Conservation (phyloP, 1,140 invertebrate genomes). For the Papilio polyxenes region DNA sequence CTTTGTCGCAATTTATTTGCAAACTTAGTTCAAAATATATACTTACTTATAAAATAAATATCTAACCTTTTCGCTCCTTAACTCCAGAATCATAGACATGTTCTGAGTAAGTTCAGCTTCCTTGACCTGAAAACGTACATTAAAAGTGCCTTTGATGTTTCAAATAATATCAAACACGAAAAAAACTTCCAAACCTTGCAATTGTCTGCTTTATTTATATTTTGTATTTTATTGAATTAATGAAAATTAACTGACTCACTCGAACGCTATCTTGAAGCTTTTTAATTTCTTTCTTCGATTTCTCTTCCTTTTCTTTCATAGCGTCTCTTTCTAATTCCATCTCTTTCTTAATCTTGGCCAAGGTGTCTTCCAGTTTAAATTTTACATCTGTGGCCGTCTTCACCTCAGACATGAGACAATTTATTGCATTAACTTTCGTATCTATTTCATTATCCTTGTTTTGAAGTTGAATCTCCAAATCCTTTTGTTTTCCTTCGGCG, state of each 20-base stretch:
- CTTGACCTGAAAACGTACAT: no score
- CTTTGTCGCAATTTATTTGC: no score
- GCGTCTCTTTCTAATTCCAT: conserved; percentile 48
- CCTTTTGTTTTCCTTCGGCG: conserved; percentile 39
- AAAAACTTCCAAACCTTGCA: no score
- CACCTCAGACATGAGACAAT: conserved; percentile 59
- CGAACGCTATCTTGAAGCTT: conserved; percentile 49
- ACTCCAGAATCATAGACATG: conserved; percentile 61
- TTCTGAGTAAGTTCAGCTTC: conserved; percentile 57
- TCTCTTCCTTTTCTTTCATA: conserved; percentile 48
- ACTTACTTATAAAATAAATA: no score
- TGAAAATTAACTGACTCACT: conserved; percentile 45
- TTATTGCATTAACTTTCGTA: conserved; percentile 51
- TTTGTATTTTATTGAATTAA: no score
- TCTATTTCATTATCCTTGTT: conserved; percentile 54
- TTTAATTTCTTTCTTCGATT: conserved; percentile 46
- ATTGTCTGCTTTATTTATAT: no score
- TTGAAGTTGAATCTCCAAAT: conserved; percentile 43
- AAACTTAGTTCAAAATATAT: no score
- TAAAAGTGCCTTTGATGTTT: no score
- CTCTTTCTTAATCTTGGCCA: conserved; percentile 53
- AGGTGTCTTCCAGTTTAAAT: conserved; percentile 48
- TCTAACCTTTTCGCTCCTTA: conserved; percentile 61
- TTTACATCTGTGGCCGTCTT: conserved; percentile 49
- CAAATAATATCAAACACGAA: no score